Evolutionary conservation across 2,888 invertebrate genomes (phyloP), one percentile per base, ranked within the genome.

Genomic region (Mythimna vitellina): DNA sequence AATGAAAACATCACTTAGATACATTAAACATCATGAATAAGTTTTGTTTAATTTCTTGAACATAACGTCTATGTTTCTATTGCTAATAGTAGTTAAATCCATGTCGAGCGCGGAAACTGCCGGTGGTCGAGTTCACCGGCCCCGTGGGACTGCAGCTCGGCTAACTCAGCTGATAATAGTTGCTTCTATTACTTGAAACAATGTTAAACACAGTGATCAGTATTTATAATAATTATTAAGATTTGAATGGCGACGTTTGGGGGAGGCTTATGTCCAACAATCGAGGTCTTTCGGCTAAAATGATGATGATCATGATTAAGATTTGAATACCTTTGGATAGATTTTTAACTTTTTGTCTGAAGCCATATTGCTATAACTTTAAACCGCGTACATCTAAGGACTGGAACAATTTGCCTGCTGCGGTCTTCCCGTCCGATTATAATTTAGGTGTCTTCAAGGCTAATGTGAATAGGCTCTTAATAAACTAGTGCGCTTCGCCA

Each of bases 101-200:
- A 22, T 65, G 38, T 69, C 56, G 53, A 65, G 29, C 61, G 58
- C 29, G 63, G 49, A 6, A 14, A 7, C 14, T 3, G 49, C 20
- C 46, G 17, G 46, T 54, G 57, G 20, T 57, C 10, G 35, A 12
- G 3, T 3, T 32, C 20, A 10, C 12, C 3, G 14, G 53, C 38
- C n/a, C 32, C 17, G 32, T 0, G 32, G 3, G 1, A 17, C 0
- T 3, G 9, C 7, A 0, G n/a, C 29, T 42, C 9, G 22, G 25
- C 3, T n/a, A 46, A 64, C 68, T 70, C 35, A 54, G 12, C 60
- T 66, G 25, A 61, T 66, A 70, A 66, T 73, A 61, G 38, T 65
- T 64, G 68, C 60, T 51, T 25, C 12, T 58, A 54, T 46, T 56
- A 56, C 54, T 46, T 53, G 29, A 56, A 61, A 61, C 9, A 35